Conservation (phyloP, 2,797 vertebrate species). For the Cossypha niveicapilla region DNA sequence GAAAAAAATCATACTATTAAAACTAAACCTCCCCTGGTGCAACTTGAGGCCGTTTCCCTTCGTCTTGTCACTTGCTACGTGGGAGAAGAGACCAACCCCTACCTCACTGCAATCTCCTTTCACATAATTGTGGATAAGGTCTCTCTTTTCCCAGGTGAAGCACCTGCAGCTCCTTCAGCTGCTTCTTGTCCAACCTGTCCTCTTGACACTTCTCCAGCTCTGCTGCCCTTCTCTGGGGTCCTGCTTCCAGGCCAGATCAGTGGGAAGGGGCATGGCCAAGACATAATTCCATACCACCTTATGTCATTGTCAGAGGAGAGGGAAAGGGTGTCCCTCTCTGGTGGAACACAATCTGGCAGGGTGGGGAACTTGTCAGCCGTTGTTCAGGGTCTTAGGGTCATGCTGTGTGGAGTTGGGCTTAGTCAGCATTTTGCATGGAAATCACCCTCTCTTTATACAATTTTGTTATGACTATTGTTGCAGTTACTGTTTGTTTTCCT, state of each 20-base stretch:
- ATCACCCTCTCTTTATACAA: background rate
- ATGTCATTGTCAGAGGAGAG: background rate
- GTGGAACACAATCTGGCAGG: background rate
- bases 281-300: too few species aligned
- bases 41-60: background rate
- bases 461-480: background rate
- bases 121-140: background rate
- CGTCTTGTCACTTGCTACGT: fast-evolving
- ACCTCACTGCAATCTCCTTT: background rate
- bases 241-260: background rate
- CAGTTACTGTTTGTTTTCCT: background rate
- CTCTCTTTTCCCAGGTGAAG: background rate
- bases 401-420: fast-evolving
- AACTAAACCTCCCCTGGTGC: background rate
- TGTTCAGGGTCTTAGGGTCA: background rate
- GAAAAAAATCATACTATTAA: background rate
- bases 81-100: background rate
- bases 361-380: background rate
- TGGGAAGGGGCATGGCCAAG: fast-evolving
- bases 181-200: background rate
- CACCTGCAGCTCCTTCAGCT: background rate
- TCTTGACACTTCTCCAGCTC: background rate
- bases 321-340: background rate
- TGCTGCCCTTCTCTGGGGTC: background rate
- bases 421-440: background rate